Evolutionary conservation across 35 echinoderm and acorn worm genomes (phyloP).

Genomic region (Ptychodera flava): DNA sequence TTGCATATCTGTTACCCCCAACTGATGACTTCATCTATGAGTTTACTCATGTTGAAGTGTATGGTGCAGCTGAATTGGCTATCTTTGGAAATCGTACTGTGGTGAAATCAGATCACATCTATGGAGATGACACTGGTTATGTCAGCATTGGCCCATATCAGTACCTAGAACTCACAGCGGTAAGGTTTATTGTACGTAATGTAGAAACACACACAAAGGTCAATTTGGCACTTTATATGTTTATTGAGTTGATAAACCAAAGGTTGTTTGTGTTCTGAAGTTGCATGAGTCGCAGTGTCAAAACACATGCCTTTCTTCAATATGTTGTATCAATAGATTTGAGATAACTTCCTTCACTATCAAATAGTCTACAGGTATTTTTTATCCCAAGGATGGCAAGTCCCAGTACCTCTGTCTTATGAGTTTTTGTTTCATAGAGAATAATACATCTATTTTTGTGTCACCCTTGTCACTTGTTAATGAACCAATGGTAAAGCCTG

Average conservation of each 20-base stretch:
- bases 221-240: no score
- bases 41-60: constrained; percentile 70
- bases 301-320: no score
- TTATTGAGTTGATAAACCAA: neutral
- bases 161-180: constrained; percentile 51
- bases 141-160: constrained; percentile 61
- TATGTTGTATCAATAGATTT: no score
- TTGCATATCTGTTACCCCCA: constrained; percentile 52
- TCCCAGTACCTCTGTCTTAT: no score
- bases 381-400: no score
- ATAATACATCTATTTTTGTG: neutral
- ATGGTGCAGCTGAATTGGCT: constrained; percentile 54
- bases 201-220: no score
- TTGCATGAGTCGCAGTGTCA: neutral
- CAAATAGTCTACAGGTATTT: no score
- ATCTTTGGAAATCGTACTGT: constrained; percentile 43
- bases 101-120: constrained; percentile 28
- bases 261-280: neutral
- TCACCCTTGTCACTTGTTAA: no score
- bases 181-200: constrained; percentile 21
- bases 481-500: no score
- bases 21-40: constrained; percentile 38
- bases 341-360: no score
- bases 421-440: constrained; percentile 3
- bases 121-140: constrained; percentile 81